Evolutionary conservation across 2,113 vertebrate species (phyloP), one percentile per base, ranked within the genome.

Genomic region (Cottus gobio): DNA sequence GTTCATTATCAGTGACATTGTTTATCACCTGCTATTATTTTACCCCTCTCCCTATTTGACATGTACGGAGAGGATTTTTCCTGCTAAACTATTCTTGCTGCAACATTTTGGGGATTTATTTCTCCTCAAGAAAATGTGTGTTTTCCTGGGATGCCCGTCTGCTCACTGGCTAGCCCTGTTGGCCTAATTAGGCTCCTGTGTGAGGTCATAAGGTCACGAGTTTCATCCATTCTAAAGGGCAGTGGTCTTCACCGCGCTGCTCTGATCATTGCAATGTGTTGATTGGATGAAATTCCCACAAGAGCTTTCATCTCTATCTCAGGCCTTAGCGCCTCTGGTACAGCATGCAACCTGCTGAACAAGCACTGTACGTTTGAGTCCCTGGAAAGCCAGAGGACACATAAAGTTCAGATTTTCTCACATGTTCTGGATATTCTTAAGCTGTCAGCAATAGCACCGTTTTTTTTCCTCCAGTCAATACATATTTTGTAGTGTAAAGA

Each of bases 1-100:
- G 34, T 58, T 22, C 24, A 7, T 85, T 60, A 67, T 77, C 76
- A 44, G 10, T 9, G 50, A 20, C 0, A 12, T 26, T 26, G 44
- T 56, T 67, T 54, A 52, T 39, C 46, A 34, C 26, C 36, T 68
- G 15, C 44, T 60, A 39, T 65, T 39, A 60, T 79, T 77, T 20
- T 30, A n/a, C 13, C 48, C 9, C 18, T 84, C 2, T 60, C 9
- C 22, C 50, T 11, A 30, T 34, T 63, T 73, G 56, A 68, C 68
- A 11, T 39, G 26, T 20, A 3, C 5, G 5, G 24, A 31, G 15
- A 7, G 7, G 4, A 50, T 18, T 36, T 31, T 1, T 48, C 28
- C n/a, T 18, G 18, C 57, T 73, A 37, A 60, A 28, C 34, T 58
- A 2, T 18, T 60, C 56, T 22, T 42, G 37, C 37, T 13, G 37